Percentiles rank a stretch among this genome's conserved stretches.
These are phyloP conservation scores for Cyaniris semiargus DNA, from an alignment of 2,888 invertebrate species.

Conservation along the genomic window DNA sequence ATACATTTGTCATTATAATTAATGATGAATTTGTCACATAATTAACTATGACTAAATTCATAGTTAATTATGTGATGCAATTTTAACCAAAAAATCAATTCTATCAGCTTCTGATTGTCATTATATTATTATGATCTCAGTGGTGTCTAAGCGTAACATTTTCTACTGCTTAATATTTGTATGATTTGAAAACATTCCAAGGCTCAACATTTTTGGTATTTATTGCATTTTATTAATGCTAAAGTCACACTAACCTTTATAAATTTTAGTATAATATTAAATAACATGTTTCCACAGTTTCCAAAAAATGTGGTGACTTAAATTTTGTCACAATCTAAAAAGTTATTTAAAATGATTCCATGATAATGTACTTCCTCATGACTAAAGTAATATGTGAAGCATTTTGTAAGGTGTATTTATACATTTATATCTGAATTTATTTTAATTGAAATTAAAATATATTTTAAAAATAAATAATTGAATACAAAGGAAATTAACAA, in stretches of 20 bases:
- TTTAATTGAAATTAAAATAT: too few relatives aligned
- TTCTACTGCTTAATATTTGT: background rate
- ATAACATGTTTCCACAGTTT: background rate
- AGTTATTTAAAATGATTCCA: background rate
- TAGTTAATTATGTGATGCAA: background rate
- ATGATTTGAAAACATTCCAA: background rate
- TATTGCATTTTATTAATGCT: too few relatives aligned
- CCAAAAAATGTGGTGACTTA: background rate
- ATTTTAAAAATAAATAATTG: too few relatives aligned
- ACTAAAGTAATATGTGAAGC: background rate
- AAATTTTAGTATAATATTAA: too few relatives aligned
- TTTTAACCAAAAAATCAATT: background rate
- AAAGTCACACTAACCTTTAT: too few relatives aligned
- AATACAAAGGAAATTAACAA: too few relatives aligned
- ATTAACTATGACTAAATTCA: background rate
- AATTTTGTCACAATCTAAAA: background rate
- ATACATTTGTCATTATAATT: too few relatives aligned
- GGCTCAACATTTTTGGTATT: background rate
- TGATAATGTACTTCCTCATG: background rate
- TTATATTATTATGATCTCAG: conserved; percentile 6
- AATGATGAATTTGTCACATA: too few relatives aligned
- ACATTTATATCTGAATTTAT: background rate
- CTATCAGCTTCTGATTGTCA: background rate
- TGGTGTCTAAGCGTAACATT: background rate
- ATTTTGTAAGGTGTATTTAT: conserved; percentile 4